phyloP scores from a whole-genome alignment of 2,888 invertebrate genomes.

The Leptinotarsa juncta region DNA sequence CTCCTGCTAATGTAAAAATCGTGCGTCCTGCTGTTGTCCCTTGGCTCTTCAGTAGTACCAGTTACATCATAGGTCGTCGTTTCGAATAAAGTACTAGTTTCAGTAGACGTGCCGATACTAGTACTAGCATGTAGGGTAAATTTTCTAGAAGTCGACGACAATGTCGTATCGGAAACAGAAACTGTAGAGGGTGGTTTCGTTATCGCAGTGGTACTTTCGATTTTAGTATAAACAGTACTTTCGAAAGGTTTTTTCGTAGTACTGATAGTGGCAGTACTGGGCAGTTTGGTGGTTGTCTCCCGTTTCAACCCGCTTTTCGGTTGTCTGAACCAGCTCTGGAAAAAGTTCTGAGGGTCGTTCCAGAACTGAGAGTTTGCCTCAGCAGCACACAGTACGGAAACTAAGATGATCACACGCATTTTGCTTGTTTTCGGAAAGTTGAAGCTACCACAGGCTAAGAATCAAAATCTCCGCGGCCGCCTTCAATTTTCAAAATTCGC shows the following conservation, averaged over 20 bases:
- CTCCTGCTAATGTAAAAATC: constrained; percentile 64
- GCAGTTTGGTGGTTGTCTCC: constrained; percentile 43
- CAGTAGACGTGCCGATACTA: constrained; percentile 47
- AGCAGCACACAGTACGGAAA: constrained; percentile 55
- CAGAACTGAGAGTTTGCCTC: constrained; percentile 60
- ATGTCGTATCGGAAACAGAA: constrained; percentile 33
- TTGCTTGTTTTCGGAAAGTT: constrained; percentile 32
- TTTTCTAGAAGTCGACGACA: constrained; percentile 37
- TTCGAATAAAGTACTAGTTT: constrained; percentile 67
- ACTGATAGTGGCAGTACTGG: constrained; percentile 29
- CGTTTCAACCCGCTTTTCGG: constrained; percentile 55
- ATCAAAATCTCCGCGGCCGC: constrained; percentile 49
- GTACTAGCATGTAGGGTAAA: constrained; percentile 39
- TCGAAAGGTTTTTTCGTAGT: constrained; percentile 34
- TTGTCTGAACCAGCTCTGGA: constrained; percentile 59
- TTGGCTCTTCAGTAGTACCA: constrained; percentile 66
- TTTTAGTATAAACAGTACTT: constrained; percentile 24
- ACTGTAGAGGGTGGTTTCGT: constrained; percentile 31
- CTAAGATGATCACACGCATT: constrained; percentile 54
- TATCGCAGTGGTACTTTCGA: constrained; percentile 25
- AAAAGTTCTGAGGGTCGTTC: constrained; percentile 59
- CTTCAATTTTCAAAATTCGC: constrained; percentile 41
- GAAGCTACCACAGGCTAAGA: constrained; percentile 48
- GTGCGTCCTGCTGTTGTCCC: constrained; percentile 68
- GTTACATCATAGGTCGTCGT: constrained; percentile 70